phyloP scores from a whole-genome alignment of 2,797 vertebrate species.

The Silurus aristotelis region DNA sequence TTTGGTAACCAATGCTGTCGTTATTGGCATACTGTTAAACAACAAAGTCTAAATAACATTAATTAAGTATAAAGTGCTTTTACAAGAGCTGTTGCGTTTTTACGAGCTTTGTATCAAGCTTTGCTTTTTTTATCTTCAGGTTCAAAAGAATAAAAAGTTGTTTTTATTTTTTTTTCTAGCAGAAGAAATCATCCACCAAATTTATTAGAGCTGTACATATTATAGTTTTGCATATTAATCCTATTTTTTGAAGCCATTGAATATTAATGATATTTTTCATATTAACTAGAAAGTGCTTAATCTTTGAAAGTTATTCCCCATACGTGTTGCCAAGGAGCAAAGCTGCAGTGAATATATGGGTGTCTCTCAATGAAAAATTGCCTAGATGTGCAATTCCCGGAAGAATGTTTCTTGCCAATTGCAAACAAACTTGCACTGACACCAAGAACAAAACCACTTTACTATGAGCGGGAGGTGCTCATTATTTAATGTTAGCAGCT shows the following conservation, averaged over 20 bases:
- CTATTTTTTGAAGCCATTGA: constrained; percentile 75
- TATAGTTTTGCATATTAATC: constrained; percentile 81
- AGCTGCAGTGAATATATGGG: background rate
- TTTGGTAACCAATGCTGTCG: constrained; percentile 48
- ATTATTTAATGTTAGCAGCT: background rate
- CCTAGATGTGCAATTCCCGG: background rate
- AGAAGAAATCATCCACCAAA: constrained; percentile 52
- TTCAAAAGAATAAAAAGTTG: constrained; percentile 44
- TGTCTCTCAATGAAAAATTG: background rate
- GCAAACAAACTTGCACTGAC: background rate
- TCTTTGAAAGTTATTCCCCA: constrained; percentile 42
- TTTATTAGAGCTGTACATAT: constrained; percentile 78
- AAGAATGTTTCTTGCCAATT: background rate
- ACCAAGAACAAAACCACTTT: background rate
- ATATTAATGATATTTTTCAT: constrained; percentile 63
- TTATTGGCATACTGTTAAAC: constrained; percentile 24
- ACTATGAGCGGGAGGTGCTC: background rate
- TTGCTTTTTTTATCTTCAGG: constrained; percentile 51
- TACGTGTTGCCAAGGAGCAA: constrained; percentile 20
- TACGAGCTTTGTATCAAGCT: constrained; percentile 47
- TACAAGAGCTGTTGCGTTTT: constrained; percentile 60
- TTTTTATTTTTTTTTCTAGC: constrained; percentile 58
- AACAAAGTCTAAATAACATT: constrained; percentile 3
- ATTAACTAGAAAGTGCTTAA: constrained; percentile 59
- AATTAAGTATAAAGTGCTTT: constrained; percentile 45